Evolutionary conservation across 2,113 vertebrate species (phyloP).

Genomic region (Ornithorhynchus anatinus): DNA sequence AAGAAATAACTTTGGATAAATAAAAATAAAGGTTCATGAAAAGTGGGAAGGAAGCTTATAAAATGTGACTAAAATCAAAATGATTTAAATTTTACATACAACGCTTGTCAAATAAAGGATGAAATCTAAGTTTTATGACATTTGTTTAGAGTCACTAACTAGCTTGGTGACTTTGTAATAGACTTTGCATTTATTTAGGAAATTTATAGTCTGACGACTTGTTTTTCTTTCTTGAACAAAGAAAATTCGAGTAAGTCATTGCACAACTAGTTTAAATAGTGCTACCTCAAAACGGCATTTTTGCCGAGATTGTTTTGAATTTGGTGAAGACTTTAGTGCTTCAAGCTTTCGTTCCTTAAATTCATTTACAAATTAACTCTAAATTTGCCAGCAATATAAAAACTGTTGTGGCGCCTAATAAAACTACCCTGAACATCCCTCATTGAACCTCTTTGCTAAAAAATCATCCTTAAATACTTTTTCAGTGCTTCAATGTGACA

Average conservation of each 20-base stretch:
- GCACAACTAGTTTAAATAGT: conserved; percentile 77
- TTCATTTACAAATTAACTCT: conserved; percentile 66
- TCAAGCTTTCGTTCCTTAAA: conserved; percentile 70
- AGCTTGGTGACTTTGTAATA: conserved; percentile 73
- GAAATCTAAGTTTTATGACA: conserved; percentile 71
- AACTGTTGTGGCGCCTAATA: conserved; percentile 69
- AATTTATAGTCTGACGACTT: conserved; percentile 81
- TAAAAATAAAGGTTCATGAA: conserved; percentile 65
- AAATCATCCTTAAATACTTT: conserved; percentile 60
- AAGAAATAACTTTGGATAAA: conserved; percentile 72
- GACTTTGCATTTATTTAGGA: conserved; percentile 60
- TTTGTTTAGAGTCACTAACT: conserved; percentile 81
- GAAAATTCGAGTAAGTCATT: conserved; percentile 74
- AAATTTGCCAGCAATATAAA: conserved; percentile 69
- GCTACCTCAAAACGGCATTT: conserved; percentile 69
- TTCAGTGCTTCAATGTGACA: conserved; percentile 72
- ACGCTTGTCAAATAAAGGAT: conserved; percentile 70
- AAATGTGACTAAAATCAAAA: conserved; percentile 72
- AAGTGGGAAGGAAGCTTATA: conserved; percentile 71
- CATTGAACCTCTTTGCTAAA: conserved; percentile 64
- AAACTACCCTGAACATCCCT: conserved; percentile 70
- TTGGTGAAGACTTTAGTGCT: conserved; percentile 70
- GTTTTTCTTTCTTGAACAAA: conserved; percentile 70
- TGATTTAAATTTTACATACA: conserved; percentile 76
- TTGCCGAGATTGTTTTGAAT: conserved; percentile 69